Base-by-base conservation (phyloP, 1,140 invertebrate genomes). In the Monomorium pharaonis region DNA sequence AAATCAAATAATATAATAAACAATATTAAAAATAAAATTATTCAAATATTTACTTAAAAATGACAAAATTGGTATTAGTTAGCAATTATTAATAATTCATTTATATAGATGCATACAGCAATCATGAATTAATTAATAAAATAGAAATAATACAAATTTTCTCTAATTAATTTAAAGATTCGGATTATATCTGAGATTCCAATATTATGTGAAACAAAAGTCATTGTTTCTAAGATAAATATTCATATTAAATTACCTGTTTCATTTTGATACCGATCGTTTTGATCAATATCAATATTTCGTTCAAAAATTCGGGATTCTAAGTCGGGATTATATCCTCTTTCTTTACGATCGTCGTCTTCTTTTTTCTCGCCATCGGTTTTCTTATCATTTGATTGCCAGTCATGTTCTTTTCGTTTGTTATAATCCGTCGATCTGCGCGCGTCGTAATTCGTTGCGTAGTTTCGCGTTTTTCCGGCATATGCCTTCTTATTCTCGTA, bases 311-410 rank as follows among this genome's bases (percentile, higher is more conserved):
- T 47, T 58, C 63, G 78, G 74, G 33, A 51, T 21, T 88, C 88
- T 60, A 37, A 63, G 72, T 93, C 93, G 27, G 92, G 92, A 76
- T 95, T 94, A 56, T 92, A 93, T 37, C 89, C 91, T 86, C 86
- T 90, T 4, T 80, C 86, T 44, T 86, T 91, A n/a, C 87, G 70
- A 10, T 91, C 75, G 10, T 90, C 80, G 10, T 87, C 86, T 1
- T 93, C 91, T 78, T 91, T 92, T 10, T 78, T 85, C 33, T 92
- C 91, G n/a, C 93, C 92, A 42, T 95, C 94, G 9, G 27, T 10
- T 37, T 74, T 94, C 69, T 88, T 94, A 92, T 80, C 94, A 77
- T 10, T 92, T 76, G n/a, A 85, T 92, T 49, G 67, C 37, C 47
- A 74, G 69, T 60, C 84, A 12, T 88, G 47, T 69, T 70, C 54